A percentile compares a stretch with the other conserved stretches of the same genome.
These are phyloP conservation scores for Phrynocephalus vlangalii DNA, from an alignment of 2,797 vertebrate genomes.

Conservation along the genomic window DNA sequence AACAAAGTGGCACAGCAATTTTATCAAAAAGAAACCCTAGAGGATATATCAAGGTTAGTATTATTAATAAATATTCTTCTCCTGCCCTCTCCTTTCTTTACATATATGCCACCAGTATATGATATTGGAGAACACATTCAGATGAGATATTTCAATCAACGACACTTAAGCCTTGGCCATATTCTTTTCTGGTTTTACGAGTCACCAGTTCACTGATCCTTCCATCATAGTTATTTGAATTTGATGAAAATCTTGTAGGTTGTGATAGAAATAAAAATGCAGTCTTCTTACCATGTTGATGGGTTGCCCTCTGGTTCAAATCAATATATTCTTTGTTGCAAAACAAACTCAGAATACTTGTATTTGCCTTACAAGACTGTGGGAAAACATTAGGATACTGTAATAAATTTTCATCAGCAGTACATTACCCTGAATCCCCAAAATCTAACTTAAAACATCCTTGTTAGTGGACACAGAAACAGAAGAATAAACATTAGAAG, in stretches of 20 bases:
- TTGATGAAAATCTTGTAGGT: conserved; percentile 36
- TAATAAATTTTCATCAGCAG: conserved; percentile 30
- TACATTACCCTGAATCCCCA: conserved; percentile 34
- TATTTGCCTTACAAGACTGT: conserved; percentile 46
- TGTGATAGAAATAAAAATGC: conserved; percentile 41
- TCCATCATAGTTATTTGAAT: conserved; percentile 39
- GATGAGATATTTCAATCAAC: background rate
- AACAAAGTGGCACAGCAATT: background rate
- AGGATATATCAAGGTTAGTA: background rate
- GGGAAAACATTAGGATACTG: conserved; percentile 47
- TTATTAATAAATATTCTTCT: background rate
- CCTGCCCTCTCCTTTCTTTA: background rate
- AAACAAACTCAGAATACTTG: conserved; percentile 38
- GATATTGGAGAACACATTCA: background rate
- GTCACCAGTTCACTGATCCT: conserved; percentile 21
- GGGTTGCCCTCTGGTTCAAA: conserved; percentile 56
- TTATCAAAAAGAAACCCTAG: background rate
- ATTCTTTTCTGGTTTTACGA: conserved; percentile 29
- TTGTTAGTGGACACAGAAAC: conserved; percentile 25
- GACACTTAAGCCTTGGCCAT: background rate
- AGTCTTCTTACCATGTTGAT: conserved; percentile 20
- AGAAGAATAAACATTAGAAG: conserved; percentile 32
- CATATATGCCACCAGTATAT: background rate
- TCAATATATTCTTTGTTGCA: conserved; percentile 62
- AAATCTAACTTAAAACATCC: conserved; percentile 26